These are phyloP conservation scores for Gadopsis marmoratus DNA, from an alignment of 2,797 vertebrate genomes.

Conservation along the genomic window DNA sequence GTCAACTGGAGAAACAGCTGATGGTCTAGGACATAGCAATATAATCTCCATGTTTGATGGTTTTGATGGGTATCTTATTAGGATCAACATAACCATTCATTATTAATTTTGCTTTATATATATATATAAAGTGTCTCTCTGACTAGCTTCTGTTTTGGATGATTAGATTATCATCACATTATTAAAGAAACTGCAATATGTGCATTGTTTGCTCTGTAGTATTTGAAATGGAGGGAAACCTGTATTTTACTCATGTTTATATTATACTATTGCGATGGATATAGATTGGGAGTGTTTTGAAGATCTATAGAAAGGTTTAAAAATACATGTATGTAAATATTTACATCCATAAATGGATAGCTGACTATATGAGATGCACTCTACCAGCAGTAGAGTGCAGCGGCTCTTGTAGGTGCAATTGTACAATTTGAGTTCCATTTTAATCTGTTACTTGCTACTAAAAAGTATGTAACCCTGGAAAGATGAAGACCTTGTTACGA, in stretches of 20 bases:
- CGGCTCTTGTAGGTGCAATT: not conserved
- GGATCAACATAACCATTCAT: not conserved
- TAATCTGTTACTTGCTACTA: not conserved
- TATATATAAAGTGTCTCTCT: not conserved
- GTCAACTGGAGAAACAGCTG: not conserved
- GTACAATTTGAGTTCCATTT: not conserved
- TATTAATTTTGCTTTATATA: slow-evolving; percentile 3
- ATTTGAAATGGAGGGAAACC: too few relatives aligned
- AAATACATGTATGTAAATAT: too few relatives aligned
- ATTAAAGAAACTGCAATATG: not conserved
- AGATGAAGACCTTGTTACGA: not conserved
- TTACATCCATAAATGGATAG: too few relatives aligned
- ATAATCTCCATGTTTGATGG: not conserved
- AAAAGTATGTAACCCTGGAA: not conserved
- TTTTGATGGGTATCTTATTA: not conserved
- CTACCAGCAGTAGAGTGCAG: not conserved
- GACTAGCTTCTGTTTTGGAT: not conserved
- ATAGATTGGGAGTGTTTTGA: not conserved
- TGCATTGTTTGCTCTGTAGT: too few relatives aligned
- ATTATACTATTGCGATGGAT: not conserved
- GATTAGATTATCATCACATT: not conserved
- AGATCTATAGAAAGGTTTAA: not conserved
- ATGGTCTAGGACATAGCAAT: not conserved
- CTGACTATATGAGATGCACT: too few relatives aligned
- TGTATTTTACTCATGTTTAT: not conserved